These are phyloP conservation scores for Subacronicta megacephala DNA, from an alignment of 2,888 invertebrate species.

Conservation along the genomic window DNA sequence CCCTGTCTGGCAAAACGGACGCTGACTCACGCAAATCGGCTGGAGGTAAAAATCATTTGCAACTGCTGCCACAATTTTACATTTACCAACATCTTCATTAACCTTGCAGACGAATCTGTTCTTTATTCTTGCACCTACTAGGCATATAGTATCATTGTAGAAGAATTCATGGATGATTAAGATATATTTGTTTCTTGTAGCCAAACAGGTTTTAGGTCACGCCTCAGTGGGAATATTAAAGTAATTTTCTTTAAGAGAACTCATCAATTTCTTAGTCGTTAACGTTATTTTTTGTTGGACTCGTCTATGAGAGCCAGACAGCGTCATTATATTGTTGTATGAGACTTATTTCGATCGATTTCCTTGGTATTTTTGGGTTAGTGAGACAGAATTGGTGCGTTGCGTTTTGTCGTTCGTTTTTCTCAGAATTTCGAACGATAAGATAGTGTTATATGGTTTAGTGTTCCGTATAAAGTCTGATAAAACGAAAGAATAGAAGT, in stretches of 20 bases:
- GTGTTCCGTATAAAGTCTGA: conserved; percentile 26
- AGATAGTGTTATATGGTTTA: conserved; percentile 39
- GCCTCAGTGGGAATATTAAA: conserved; percentile 67
- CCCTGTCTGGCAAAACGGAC: conserved; percentile 71
- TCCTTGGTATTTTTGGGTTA: conserved; percentile 47
- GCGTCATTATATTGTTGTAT: conserved; percentile 61
- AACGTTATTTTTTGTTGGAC: conserved; percentile 66
- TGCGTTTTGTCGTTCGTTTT: conserved; percentile 26
- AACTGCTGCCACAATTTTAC: conserved; percentile 51
- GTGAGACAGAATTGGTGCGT: conserved; percentile 26
- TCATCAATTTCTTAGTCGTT: conserved; percentile 76
- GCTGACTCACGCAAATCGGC: conserved; percentile 75
- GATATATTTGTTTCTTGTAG: conserved; percentile 44
- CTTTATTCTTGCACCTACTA: conserved; percentile 54
- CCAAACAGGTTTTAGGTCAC: conserved; percentile 62
- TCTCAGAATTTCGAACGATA: conserved; percentile 46
- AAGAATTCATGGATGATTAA: conserved; percentile 31
- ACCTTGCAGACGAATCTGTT: conserved; percentile 51
- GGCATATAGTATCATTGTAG: conserved; percentile 20
- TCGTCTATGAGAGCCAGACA: conserved; percentile 67
- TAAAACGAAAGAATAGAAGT: not conserved
- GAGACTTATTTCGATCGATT: conserved; percentile 37
- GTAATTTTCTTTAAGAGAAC: conserved; percentile 77
- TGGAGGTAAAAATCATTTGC: conserved; percentile 58
- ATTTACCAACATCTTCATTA: conserved; percentile 45